phyloP scores from a whole-genome alignment of 2,797 vertebrate species.

The Adrianichthys oophorus region DNA sequence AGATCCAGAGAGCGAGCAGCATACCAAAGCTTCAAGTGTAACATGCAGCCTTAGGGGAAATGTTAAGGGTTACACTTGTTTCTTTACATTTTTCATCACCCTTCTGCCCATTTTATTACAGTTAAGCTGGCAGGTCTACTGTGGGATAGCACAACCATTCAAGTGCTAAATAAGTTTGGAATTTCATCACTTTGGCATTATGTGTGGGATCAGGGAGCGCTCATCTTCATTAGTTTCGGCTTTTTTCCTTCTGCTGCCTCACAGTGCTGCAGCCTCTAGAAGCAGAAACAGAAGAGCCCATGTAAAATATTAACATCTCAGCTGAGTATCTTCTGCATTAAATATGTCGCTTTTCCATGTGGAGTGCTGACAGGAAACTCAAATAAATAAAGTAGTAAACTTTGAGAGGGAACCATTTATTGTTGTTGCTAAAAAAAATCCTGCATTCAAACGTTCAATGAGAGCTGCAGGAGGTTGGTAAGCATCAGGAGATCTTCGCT shows the following conservation, averaged over 20 bases:
- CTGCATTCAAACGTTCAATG: no score
- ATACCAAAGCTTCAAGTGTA: conserved; percentile 11
- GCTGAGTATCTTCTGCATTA: conserved; percentile 4
- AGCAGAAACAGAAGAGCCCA: conserved; percentile 5
- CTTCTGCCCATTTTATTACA: conserved; percentile 38
- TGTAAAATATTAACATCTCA: conserved; percentile 8
- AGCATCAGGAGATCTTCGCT: no score
- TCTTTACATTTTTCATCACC: conserved; percentile 51
- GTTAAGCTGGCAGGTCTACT: conserved; percentile 43
- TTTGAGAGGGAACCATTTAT: no score
- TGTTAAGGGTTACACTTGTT: conserved; percentile 31
- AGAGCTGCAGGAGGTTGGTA: no score
- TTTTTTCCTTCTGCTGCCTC: conserved; percentile 27
- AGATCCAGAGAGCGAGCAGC: conserved; percentile 9
- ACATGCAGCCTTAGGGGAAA: conserved; percentile 7
- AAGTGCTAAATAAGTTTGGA: conserved; percentile 49
- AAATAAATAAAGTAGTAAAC: no score
- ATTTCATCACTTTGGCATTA: conserved; percentile 31
- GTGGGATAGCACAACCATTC: conserved; percentile 35
- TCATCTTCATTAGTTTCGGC: conserved; percentile 15
- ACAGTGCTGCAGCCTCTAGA: neutral
- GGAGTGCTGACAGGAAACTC: no score
- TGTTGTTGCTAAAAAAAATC: no score
- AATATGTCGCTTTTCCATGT: neutral
- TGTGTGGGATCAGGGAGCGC: conserved; percentile 7